These are phyloP conservation scores for Zaprionus ghesquierei DNA, from an alignment of 1,140 invertebrate species.

Conservation along the genomic window DNA sequence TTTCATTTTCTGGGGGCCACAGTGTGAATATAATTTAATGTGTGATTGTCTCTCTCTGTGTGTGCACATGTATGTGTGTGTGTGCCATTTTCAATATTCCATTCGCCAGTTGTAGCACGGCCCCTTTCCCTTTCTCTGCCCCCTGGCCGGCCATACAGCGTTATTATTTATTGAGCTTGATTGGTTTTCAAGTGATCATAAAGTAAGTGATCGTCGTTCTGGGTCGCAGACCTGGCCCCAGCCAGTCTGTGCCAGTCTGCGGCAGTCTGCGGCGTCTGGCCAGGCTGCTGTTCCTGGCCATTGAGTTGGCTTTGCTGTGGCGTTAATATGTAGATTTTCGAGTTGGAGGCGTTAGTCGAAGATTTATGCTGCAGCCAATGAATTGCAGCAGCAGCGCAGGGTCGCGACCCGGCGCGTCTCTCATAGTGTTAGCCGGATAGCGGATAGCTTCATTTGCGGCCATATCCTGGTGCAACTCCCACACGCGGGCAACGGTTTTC, in stretches of 20 bases:
- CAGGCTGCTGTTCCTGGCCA: conserved; percentile 20
- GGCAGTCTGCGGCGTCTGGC: conserved; percentile 44
- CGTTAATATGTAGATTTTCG: conserved; percentile 76
- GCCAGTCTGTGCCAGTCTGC: conserved; percentile 50
- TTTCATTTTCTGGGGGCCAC: conserved; percentile 79
- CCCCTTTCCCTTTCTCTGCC: background rate
- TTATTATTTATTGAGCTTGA: conserved; percentile 82
- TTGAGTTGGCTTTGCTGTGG: conserved; percentile 49
- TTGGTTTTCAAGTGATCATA: conserved; percentile 83
- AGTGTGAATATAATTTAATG: conserved; percentile 83
- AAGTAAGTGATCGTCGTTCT: conserved; percentile 79
- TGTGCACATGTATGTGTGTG: conserved; percentile 11
- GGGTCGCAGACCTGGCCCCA: conserved; percentile 37
- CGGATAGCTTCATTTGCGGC: conserved; percentile 58
- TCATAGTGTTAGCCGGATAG: background rate
- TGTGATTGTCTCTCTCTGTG: conserved; percentile 34
- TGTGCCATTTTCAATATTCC: conserved; percentile 77
- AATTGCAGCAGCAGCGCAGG: conserved; percentile 35
- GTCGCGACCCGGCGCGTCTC: conserved; percentile 17
- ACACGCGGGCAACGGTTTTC: conserved; percentile 15
- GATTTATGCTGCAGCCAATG: conserved; percentile 62
- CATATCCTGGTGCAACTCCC: conserved; percentile 58
- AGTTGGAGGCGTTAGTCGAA: conserved; percentile 56
- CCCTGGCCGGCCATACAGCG: background rate
- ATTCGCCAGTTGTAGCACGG: conserved; percentile 36